Evolutionary conservation across 2,113 vertebrate genomes (phyloP).

Genomic region (Megalops atlanticus): DNA sequence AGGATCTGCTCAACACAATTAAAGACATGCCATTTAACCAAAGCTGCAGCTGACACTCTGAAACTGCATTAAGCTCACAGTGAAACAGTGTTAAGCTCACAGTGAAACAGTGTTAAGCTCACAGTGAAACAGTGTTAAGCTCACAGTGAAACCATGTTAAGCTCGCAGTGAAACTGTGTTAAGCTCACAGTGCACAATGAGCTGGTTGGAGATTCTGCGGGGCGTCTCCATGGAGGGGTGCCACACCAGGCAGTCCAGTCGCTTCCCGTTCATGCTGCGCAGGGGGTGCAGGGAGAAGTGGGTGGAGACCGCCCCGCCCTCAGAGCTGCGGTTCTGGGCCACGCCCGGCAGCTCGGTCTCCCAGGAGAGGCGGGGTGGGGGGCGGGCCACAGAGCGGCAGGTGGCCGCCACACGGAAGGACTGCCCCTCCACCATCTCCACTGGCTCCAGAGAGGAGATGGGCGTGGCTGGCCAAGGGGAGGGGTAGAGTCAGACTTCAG

Average conservation of each 20-base stretch:
- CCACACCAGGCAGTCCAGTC: slow-evolving; percentile 83
- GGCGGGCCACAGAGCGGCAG: slow-evolving; percentile 81
- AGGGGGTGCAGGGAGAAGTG: slow-evolving; percentile 81
- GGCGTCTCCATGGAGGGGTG: slow-evolving; percentile 72
- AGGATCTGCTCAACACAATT: slow-evolving; percentile 56
- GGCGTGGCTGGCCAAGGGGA: slow-evolving; percentile 56
- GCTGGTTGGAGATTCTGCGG: slow-evolving; percentile 69
- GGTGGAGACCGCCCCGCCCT: slow-evolving; percentile 70
- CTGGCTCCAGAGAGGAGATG: slow-evolving; percentile 62
- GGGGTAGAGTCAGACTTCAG: slow-evolving; percentile 8
- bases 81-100: slow-evolving; percentile 39
- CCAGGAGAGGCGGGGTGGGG: slow-evolving; percentile 77
- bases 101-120: neutral
- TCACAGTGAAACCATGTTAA: neutral
- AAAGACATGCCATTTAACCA: neutral
- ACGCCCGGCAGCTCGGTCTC: slow-evolving; percentile 79
- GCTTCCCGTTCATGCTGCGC: slow-evolving; percentile 81
- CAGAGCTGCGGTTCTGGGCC: slow-evolving; percentile 56
- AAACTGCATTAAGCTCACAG: neutral
- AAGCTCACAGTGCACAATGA: slow-evolving; percentile 76
- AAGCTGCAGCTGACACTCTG: neutral
- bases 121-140: neutral
- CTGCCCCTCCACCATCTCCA: slow-evolving; percentile 76
- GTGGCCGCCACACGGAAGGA: slow-evolving; percentile 71
- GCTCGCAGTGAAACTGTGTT: neutral